A percentile compares a stretch with the other conserved stretches of the same genome.
Evolutionary conservation across 2,113 vertebrate genomes (phyloP).

Genomic region (Larimichthys polyactis): DNA sequence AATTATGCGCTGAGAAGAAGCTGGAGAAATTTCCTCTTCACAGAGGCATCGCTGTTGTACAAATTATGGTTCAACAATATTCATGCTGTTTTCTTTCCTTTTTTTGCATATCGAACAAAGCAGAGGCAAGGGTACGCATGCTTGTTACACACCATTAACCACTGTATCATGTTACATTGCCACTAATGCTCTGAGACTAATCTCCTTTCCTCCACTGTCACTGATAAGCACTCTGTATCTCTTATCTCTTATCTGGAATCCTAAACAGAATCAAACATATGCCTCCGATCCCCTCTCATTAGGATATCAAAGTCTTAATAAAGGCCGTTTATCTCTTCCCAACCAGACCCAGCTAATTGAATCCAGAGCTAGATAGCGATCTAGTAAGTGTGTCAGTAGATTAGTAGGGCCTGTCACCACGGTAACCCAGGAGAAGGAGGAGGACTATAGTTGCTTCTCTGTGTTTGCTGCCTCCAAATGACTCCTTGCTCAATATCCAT

Average conservation of each 20-base stretch:
- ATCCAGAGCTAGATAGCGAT: slow-evolving; percentile 78
- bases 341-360: slow-evolving; percentile 78
- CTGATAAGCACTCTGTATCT: slow-evolving; percentile 65
- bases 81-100: slow-evolving; percentile 13
- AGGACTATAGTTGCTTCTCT: slow-evolving; percentile 48
- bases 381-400: slow-evolving; percentile 80
- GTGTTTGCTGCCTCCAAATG: slow-evolving; percentile 53
- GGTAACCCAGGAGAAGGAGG: slow-evolving; percentile 63
- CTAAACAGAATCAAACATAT: slow-evolving; percentile 62
- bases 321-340: slow-evolving; percentile 73
- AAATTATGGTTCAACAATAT: slow-evolving; percentile 39
- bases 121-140: slow-evolving; percentile 54
- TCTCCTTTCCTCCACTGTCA: slow-evolving; percentile 60
- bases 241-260: slow-evolving; percentile 57
- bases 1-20: slow-evolving; percentile 53
- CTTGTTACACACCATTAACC: slow-evolving; percentile 73
- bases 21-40: slow-evolving; percentile 21
- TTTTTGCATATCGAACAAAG: slow-evolving; percentile 53
- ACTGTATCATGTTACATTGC: slow-evolving; percentile 62
- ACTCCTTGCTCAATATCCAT: slow-evolving; percentile 65
- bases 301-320: slow-evolving; percentile 72
- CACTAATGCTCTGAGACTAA: slow-evolving; percentile 71
- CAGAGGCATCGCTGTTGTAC: slow-evolving; percentile 33
- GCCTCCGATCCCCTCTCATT: slow-evolving; percentile 59
- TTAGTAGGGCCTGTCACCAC: slow-evolving; percentile 76